These are phyloP conservation scores for Diacarnus erythraeanus DNA, from an alignment of 37 sponge, comb jelly and placozoan genomes.

Conservation along the genomic window DNA sequence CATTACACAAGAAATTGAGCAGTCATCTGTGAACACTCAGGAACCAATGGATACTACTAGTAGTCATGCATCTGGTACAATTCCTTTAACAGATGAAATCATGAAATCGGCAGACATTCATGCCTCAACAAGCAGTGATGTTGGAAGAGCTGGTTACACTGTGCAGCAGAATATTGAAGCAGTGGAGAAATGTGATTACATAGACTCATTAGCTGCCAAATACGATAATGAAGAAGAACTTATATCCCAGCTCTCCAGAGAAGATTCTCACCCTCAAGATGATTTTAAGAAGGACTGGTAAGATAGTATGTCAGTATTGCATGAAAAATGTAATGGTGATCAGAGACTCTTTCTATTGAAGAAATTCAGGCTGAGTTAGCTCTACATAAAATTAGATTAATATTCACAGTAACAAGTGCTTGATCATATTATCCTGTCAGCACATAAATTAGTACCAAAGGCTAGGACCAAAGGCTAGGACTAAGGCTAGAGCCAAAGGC, in stretches of 20 bases:
- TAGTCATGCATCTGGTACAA: not conserved
- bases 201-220: not conserved
- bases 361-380: no score
- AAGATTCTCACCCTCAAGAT: not conserved
- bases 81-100: not conserved
- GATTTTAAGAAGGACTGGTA: not conserved
- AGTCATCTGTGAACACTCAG: not conserved
- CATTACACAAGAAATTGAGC: not conserved
- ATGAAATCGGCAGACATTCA: not conserved
- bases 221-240: not conserved
- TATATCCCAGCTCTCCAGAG: not conserved
- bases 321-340: no score
- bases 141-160: constrained; percentile 5
- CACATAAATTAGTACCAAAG: no score
- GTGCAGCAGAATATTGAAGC: constrained; percentile 32
- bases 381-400: no score
- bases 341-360: no score
- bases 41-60: not conserved
- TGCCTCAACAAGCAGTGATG: constrained; percentile 3
- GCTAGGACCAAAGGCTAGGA: no score
- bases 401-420: no score
- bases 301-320: no score
- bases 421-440: no score
- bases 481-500: no score
- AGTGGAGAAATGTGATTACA: constrained; percentile 13